phyloP scores from a whole-genome alignment of 2,797 vertebrate species.

The Numenius phaeopus region DNA sequence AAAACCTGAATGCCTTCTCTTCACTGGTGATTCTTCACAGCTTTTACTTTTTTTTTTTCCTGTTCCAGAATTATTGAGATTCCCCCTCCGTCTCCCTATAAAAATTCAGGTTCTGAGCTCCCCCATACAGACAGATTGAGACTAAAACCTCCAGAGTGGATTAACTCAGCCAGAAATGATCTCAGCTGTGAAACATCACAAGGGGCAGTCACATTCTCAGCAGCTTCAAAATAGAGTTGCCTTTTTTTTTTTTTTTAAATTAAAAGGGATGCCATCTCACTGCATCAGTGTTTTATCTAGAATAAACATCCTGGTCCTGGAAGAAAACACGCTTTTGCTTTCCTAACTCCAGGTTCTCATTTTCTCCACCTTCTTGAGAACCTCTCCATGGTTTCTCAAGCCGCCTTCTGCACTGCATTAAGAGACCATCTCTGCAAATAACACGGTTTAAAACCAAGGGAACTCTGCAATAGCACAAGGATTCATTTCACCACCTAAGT shows the following conservation, averaged over 20 bases:
- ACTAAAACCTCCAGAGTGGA: constrained; percentile 27
- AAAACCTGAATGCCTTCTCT: neutral
- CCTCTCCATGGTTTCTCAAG: neutral
- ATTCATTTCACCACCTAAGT: neutral
- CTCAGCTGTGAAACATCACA: constrained; percentile 49
- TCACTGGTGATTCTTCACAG: neutral
- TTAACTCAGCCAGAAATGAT: constrained; percentile 48
- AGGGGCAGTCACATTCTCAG: constrained; percentile 46
- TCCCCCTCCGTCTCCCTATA: accelerated
- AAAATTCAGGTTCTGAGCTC: neutral
- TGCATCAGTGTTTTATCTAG: neutral
- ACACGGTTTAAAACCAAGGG: neutral
- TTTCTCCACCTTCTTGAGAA: neutral
- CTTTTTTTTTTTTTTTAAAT: neutral
- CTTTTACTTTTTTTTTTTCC: neutral
- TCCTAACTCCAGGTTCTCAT: neutral
- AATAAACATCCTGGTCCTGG: neutral
- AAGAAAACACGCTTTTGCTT: neutral
- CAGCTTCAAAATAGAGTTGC: constrained; percentile 27
- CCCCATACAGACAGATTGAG: neutral
- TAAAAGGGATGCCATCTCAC: neutral
- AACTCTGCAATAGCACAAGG: neutral
- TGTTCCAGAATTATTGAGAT: neutral
- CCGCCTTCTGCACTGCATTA: neutral
- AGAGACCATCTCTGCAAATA: neutral